A percentile compares a stretch with the other conserved stretches of the same genome.
Evolutionary conservation across 2,113 vertebrate species (phyloP).

Genomic region (Sander vitreus): DNA sequence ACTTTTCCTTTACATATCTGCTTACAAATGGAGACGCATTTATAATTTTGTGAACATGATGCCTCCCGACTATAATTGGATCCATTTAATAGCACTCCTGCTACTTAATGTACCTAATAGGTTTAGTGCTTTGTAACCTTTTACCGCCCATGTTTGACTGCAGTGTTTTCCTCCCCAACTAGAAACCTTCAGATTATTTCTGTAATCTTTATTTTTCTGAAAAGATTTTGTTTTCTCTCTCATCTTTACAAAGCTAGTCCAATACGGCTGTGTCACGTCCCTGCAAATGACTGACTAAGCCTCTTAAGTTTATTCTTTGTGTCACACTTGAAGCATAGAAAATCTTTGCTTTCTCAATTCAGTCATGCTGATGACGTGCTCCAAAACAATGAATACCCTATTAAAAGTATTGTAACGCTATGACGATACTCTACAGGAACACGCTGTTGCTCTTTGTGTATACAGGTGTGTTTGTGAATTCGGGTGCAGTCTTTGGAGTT

Average conservation of each 20-base stretch:
- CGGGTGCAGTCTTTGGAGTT: conserved; percentile 30
- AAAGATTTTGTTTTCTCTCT: conserved; percentile 26
- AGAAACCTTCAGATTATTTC: conserved; percentile 5
- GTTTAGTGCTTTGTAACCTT: conserved; percentile 53
- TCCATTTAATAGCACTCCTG: conserved; percentile 49
- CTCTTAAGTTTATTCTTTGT: conserved; percentile 22
- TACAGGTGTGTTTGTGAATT: conserved; percentile 43
- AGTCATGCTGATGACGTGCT: conserved; percentile 29
- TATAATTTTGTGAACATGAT: conserved; percentile 60
- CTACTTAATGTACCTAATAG: conserved; percentile 58
- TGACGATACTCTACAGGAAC: neutral
- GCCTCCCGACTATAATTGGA: conserved; percentile 67
- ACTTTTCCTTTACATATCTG: conserved; percentile 65
- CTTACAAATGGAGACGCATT: conserved; percentile 55
- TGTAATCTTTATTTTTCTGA: conserved; percentile 4
- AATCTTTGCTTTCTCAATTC: conserved; percentile 26
- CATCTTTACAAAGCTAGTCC: conserved; percentile 34
- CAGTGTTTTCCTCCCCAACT: conserved; percentile 14
- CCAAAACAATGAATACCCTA: conserved; percentile 32
- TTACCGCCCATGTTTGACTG: conserved; percentile 33
- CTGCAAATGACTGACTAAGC: conserved; percentile 22
- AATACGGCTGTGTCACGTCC: neutral
- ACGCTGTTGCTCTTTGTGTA: neutral
- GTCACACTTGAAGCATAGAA: conserved; percentile 29
- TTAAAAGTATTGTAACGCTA: neutral